Conservation (phyloP, 1,140 invertebrate species). For the Maconellicoccus hirsutus region DNA sequence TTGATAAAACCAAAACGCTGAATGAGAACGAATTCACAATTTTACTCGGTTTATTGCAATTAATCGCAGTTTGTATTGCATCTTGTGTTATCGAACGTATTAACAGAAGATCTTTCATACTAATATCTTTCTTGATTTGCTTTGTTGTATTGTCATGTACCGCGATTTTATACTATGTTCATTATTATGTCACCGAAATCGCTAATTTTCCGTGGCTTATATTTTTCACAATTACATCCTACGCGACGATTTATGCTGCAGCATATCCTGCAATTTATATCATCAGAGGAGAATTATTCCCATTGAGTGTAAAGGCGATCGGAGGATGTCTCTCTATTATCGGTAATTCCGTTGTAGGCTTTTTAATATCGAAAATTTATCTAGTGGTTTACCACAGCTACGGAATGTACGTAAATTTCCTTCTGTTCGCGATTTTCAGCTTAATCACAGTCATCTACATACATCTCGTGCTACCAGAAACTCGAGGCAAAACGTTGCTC, state of each 20-base stretch:
- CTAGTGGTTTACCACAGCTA: conserved; percentile 43
- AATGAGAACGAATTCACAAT: conserved; percentile 27
- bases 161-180: conserved; percentile 38
- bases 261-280: conserved; percentile 44
- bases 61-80: conserved; percentile 38
- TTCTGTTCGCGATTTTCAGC: conserved; percentile 61
- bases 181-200: conserved; percentile 32
- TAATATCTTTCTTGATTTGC: conserved; percentile 36
- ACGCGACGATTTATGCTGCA: conserved; percentile 43
- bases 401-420: conserved; percentile 59
- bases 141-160: conserved; percentile 33
- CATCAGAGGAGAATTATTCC: conserved; percentile 48
- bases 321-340: conserved; percentile 39
- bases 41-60: conserved; percentile 28
- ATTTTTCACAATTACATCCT: conserved; percentile 43
- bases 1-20: conserved; percentile 30
- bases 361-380: conserved; percentile 68
- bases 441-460: conserved; percentile 44
- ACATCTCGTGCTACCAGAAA: conserved; percentile 59
- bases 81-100: conserved; percentile 37
- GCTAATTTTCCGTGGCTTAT: conserved; percentile 38
- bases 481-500: conserved; percentile 61
- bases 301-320: conserved; percentile 46
- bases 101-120: conserved; percentile 41
- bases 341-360: conserved; percentile 38